Base-by-base conservation (phyloP, 2,888 invertebrate genomes). In the Pyrgus malvae region DNA sequence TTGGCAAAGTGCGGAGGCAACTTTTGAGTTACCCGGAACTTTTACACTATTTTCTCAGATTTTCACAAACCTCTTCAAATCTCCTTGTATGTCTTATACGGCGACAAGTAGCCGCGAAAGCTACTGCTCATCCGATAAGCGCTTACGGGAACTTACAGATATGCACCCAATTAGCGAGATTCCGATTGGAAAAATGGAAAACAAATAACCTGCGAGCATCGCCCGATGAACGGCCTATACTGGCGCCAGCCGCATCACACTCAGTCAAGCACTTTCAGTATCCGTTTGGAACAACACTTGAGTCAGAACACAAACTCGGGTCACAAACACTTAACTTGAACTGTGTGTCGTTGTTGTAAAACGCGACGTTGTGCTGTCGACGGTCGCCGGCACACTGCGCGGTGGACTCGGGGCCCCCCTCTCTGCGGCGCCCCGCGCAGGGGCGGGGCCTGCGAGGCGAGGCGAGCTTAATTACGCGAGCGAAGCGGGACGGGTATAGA, bases 331-430 rank as follows among this genome's bases (percentile, higher is more conserved):
- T 65, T 59, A 85, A 86, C 83, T 79, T 81, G 78, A 85, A 88
- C 85, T 83, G 80, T 80, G 82, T 83, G 81, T 51, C 33, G 14
- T 33, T 33, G 16, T 40, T n/a, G 21, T 77, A 67, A 73, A 80
- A 74, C 83, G 80, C 88, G 84, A 85, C 84, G 73, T 76, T 74
- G 58, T 85, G 73, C 83, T 77, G 76, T 80, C 85, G 76, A 84
- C 86, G 83, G 83, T 89, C 83, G 87, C 83, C 87, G 89, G 87
- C 85, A 85, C 84, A 89, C 90, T 90, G 87, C 80, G 87, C 86
- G 83, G 74, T 78, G 79, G 77, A 79, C 67, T 65, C 72, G 67
- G 66, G 68, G 71, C 70, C 62, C 74, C 78, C 74, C 72, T 76
- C 70, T 72, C 72, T 66, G 60, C 66, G 72, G 62, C 67, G 58